Evolutionary conservation across 2,797 vertebrate genomes (phyloP), one percentile per base, ranked within the genome.

Genomic region (Enteromius viviparus): DNA sequence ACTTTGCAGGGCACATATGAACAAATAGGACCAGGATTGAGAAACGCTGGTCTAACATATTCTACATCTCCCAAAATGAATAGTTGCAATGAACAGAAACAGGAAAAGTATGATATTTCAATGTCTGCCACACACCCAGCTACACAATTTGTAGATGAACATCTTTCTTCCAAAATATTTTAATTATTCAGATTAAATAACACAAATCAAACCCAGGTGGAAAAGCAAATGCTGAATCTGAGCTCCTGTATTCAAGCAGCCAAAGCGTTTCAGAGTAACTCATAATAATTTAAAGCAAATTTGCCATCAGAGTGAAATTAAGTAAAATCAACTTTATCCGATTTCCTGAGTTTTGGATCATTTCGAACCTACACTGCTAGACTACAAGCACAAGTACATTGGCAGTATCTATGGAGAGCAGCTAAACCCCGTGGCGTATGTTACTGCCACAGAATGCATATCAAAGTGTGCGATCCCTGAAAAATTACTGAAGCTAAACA

Each of bases 141-240:
- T 86, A 84, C 80, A 85, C 85, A 65, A 84, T 51, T 9, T 70
- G 76, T 81, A 80, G 49, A 68, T 74, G 29, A 76, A 64, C 84
- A 89, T 89, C 85, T 85, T 88, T 51, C 85, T 84, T 89, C 88
- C 84, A 17, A 81, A 66, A 82, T 88, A 91, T 90, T 89, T 90
- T 81, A 90, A 90, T 92, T 85, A 82, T 65, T 78, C 81, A 90
- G 65, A 78, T 88, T 87, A 88, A 88, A 88, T 85, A 80, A 64
- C 2, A 86, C 87, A 68, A 84, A 88, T 85, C 84, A 78, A 82
- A 70, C 70, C 51, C 80, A 55, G n/a, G 19, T 9, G 42, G n/a
- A 79, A 79, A 0, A 10, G 6, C 37, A 76, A 77, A 87, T 45
- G 17, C 45, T 68, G 11, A 78, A 29, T 47, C 32, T 45, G 29